Conservation (phyloP, 2,797 vertebrate genomes). For the Percopsis omiscomaycus region DNA sequence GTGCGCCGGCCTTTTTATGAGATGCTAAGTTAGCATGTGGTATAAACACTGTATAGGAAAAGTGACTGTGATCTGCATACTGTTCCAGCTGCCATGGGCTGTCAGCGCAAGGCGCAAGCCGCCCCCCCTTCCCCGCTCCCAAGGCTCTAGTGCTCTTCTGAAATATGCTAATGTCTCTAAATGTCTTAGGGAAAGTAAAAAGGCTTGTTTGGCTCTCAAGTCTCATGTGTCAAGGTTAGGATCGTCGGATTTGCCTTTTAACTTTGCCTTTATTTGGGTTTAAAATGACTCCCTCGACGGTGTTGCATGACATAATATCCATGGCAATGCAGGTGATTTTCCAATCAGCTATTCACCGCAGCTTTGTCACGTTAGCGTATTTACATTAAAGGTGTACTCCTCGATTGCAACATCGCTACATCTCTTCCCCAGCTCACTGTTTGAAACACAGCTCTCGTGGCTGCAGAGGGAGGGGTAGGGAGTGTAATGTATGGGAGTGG, state of each 20-base stretch:
- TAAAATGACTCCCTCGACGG: slow-evolving; percentile 27
- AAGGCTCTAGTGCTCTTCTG: slow-evolving; percentile 26
- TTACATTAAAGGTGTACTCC: too few relatives aligned
- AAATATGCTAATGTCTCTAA: slow-evolving; percentile 43
- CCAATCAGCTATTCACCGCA: too few relatives aligned
- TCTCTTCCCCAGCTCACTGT: too few relatives aligned
- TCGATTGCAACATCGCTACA: too few relatives aligned
- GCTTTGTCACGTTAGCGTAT: too few relatives aligned
- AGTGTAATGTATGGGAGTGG: too few relatives aligned
- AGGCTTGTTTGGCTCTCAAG: slow-evolving; percentile 27
- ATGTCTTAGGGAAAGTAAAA: slow-evolving; percentile 37
- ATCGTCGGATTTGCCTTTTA: slow-evolving; percentile 48
- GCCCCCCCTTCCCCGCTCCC: not conserved
- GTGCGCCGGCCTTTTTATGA: slow-evolving; percentile 32
- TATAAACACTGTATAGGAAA: slow-evolving; percentile 31
- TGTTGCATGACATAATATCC: slow-evolving; percentile 27
- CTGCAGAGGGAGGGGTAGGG: too few relatives aligned
- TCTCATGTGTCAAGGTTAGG: slow-evolving; percentile 37
- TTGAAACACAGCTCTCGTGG: too few relatives aligned
- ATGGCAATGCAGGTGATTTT: not conserved
- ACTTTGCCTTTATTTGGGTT: slow-evolving; percentile 36
- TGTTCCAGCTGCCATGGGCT: slow-evolving; percentile 29
- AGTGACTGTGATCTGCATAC: slow-evolving; percentile 32
- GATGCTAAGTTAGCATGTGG: slow-evolving; percentile 36
- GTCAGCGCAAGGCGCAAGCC: too few relatives aligned